Percentiles rank a stretch among this genome's conserved stretches.
phyloP scores from a whole-genome alignment of 2,113 vertebrate genomes.

The Barnardius zonarius region DNA sequence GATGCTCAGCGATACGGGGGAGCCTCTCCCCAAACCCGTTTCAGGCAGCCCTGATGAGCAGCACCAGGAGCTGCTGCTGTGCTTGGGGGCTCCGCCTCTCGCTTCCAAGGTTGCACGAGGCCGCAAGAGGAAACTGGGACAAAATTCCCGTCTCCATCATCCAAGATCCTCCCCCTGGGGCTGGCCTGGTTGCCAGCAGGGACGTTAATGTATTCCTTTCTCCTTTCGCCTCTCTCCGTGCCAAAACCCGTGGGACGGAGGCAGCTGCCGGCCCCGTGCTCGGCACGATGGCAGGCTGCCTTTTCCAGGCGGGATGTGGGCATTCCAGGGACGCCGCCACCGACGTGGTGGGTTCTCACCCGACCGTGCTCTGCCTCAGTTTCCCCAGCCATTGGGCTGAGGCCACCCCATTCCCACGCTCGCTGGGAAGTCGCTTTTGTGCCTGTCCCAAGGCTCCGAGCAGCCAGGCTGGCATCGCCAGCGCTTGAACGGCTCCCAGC shows the following conservation, averaged over 20 bases:
- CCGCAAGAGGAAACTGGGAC: neutral
- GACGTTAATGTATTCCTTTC: neutral
- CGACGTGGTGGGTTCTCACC: neutral
- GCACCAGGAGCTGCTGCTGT: fast-evolving
- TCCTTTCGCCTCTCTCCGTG: neutral
- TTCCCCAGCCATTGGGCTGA: neutral
- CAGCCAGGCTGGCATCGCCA: neutral
- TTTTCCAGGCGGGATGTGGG: fast-evolving
- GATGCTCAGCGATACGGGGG: neutral
- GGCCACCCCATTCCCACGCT: neutral
- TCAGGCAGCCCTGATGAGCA: fast-evolving
- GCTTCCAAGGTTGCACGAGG: fast-evolving
- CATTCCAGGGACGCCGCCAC: fast-evolving
- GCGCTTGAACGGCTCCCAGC: neutral
- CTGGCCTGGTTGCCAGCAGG: neutral
- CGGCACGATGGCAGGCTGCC: fast-evolving
- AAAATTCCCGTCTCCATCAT: neutral
- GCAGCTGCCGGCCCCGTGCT: neutral
- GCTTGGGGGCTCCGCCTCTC: neutral
- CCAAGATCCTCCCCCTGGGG: neutral
- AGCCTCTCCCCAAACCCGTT: neutral
- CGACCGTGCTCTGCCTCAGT: neutral
- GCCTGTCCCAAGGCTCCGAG: neutral
- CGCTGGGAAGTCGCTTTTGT: neutral
- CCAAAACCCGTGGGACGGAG: neutral